phyloP scores from a whole-genome alignment of 2,888 invertebrate genomes.

The Meloe dianella region DNA sequence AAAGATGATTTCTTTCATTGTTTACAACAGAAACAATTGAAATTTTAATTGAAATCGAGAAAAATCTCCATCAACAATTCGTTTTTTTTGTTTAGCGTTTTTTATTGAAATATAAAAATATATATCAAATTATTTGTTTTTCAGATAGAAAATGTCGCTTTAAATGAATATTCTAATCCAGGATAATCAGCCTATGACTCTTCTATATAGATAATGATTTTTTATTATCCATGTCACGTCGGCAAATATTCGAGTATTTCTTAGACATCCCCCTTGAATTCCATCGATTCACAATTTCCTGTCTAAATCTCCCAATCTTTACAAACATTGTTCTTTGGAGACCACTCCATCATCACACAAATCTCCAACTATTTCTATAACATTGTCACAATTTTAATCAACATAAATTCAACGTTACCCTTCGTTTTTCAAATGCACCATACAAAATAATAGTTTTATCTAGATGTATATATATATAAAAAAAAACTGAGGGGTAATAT shows the following conservation, averaged over 20 bases:
- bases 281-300: slow-evolving; percentile 11
- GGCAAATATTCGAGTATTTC: slow-evolving; percentile 1
- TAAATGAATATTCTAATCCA: slow-evolving; percentile 12
- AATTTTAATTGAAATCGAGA: neutral
- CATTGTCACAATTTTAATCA: slow-evolving; percentile 53
- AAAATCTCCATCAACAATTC: neutral
- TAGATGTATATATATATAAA: neutral
- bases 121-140: neutral
- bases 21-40: slow-evolving; percentile 1
- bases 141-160: neutral
- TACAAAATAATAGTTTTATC: slow-evolving; percentile 9
- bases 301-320: slow-evolving; percentile 10
- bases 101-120: neutral
- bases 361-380: slow-evolving; percentile 43
- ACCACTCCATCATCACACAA: slow-evolving; percentile 36
- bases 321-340: slow-evolving; percentile 15
- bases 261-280: neutral
- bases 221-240: slow-evolving; percentile 12
- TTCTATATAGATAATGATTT: slow-evolving; percentile 1
- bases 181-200: slow-evolving; percentile 1
- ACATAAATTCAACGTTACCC: slow-evolving; percentile 51
- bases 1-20: neutral
- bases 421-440: slow-evolving; percentile 37
- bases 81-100: neutral
- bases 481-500: neutral